Evolutionary conservation across 2,113 vertebrate species (phyloP).

Genomic region (Esox niger): DNA sequence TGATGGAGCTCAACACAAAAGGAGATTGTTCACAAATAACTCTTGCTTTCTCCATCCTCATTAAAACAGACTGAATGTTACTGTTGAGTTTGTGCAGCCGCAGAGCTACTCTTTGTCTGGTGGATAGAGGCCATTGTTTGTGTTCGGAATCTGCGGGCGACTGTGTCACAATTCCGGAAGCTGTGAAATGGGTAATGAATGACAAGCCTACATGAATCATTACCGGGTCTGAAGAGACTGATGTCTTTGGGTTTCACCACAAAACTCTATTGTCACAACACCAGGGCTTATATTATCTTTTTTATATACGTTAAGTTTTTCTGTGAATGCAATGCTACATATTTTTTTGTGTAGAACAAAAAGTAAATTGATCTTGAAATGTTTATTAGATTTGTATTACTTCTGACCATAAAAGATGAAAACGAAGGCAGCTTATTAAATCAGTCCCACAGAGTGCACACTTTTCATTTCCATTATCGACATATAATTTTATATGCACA

Average conservation of each 20-base stretch:
- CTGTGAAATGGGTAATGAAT: not conserved
- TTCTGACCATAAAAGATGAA: not conserved
- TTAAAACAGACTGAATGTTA: not conserved
- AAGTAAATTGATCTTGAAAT: not conserved
- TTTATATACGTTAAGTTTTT: not conserved
- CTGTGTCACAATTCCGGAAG: not conserved
- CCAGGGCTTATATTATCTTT: not conserved
- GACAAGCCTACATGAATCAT: not conserved
- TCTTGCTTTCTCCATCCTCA: not conserved
- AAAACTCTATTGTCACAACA: not conserved
- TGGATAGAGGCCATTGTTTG: not conserved
- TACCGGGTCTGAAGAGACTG: not conserved
- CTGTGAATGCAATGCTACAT: not conserved
- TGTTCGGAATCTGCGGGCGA: too few species aligned
- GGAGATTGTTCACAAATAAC: not conserved
- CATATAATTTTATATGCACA: not conserved
- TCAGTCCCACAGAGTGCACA: not conserved
- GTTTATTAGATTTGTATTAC: not conserved
- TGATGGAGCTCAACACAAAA: not conserved
- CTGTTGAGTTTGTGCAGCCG: not conserved
- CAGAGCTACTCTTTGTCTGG: not conserved
- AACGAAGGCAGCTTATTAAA: not conserved
- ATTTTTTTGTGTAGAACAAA: too few species aligned
- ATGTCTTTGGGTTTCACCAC: not conserved
- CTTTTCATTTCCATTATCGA: not conserved